phyloP scores from a whole-genome alignment of 2,113 vertebrate species.

The Nicator chloris region DNA sequence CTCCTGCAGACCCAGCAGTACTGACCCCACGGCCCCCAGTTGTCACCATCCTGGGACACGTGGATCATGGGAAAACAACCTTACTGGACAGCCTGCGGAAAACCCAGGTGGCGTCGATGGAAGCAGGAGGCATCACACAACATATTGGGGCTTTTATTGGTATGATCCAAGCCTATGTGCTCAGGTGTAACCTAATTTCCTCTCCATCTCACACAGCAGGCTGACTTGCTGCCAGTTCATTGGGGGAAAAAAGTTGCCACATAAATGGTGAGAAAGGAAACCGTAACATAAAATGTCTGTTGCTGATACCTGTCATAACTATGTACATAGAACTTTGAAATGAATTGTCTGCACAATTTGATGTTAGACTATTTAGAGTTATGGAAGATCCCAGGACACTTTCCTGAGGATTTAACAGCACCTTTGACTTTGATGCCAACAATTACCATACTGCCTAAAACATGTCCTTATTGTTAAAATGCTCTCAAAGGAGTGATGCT shows the following conservation, averaged over 20 bases:
- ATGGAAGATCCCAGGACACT: background rate
- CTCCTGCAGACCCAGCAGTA: slow-evolving; percentile 75
- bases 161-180: background rate
- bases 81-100: slow-evolving; percentile 90
- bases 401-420: background rate
- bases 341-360: background rate
- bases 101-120: slow-evolving; percentile 83
- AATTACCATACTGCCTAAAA: background rate
- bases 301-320: background rate
- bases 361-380: background rate
- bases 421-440: background rate
- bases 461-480: background rate
- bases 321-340: background rate
- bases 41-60: slow-evolving; percentile 96
- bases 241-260: background rate
- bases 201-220: rapidly evolving
- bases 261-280: background rate
- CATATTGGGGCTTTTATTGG: slow-evolving; percentile 89
- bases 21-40: slow-evolving; percentile 82
- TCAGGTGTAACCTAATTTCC: background rate
- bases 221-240: background rate
- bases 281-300: background rate
- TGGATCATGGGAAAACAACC: slow-evolving; percentile 96
- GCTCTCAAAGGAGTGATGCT: background rate
- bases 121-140: slow-evolving; percentile 88